Evolutionary conservation across 2,113 vertebrate species (phyloP).

Genomic region (Clarias magur): DNA sequence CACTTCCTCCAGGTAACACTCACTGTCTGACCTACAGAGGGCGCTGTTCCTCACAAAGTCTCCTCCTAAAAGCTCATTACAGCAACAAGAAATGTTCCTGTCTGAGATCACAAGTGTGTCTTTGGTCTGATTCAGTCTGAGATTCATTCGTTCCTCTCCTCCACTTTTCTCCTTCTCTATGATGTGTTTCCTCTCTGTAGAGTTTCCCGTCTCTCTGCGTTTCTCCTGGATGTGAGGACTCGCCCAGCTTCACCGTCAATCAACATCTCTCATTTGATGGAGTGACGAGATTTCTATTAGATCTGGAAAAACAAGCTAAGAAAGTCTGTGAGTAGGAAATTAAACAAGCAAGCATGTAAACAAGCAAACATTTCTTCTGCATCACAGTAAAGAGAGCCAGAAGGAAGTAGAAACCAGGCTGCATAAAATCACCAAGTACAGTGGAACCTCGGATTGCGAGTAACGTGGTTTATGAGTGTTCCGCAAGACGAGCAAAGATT

Average conservation of each 20-base stretch:
- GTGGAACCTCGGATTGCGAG: no score
- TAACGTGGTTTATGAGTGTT: no score
- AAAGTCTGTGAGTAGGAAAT: not conserved
- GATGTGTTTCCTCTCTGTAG: slow-evolving; percentile 4
- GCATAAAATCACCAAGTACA: not conserved
- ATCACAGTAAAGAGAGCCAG: not conserved
- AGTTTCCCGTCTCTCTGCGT: not conserved
- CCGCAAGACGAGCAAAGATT: no score
- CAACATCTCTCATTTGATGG: not conserved
- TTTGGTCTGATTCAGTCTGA: slow-evolving; percentile 3
- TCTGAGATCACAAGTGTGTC: not conserved
- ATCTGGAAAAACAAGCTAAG: not conserved
- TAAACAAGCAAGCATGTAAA: not conserved
- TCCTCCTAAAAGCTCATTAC: slow-evolving; percentile 4
- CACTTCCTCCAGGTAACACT: slow-evolving; percentile 8
- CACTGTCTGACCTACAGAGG: slow-evolving; percentile 5
- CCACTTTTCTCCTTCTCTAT: not conserved
- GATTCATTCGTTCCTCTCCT: slow-evolving; percentile 1
- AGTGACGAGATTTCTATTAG: not conserved
- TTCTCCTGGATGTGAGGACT: not conserved
- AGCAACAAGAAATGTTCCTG: not conserved
- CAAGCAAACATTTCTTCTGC: not conserved
- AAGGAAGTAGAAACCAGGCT: not conserved
- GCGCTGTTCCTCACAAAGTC: slow-evolving; percentile 3
- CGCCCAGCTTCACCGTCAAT: not conserved